Evolutionary conservation across 2,113 vertebrate genomes (phyloP), one percentile per base, ranked within the genome.

Genomic region (Onychostruthus taczanowskii): DNA sequence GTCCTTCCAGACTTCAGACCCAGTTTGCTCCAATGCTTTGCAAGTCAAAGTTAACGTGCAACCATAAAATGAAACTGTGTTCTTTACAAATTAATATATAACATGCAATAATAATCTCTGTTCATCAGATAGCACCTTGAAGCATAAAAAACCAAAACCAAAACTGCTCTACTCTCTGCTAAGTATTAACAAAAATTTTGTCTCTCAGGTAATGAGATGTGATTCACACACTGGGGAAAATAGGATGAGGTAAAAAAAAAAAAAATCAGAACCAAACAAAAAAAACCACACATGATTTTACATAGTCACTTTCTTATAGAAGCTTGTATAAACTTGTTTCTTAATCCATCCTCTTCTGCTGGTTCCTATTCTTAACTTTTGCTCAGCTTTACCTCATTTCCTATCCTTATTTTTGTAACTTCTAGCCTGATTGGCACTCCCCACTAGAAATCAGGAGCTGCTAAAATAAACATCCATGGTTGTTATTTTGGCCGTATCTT

Each of bases 381-480:
- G 16, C n/a, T 93, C 46, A 30, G 21, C 19, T 84, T 95, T 86
- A 69, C 63, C 59, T 93, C 82, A 74, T 94, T 94, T 95, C 85
- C 87, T 74, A 1, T 83, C 35, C 22, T 90, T 80, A 44, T 61
- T 88, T 43, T 87, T 94, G 37, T 92, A 74, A 84, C 63, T 93
- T 92, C 53, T 95, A 70, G 49, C 69, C 89, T 77, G 81, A 77
- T 77, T 80, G 72, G 68, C 90, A 92, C 11, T 26, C 50, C 21
- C 16, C 14, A 16, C 43, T 83, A 79, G 63, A 91, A 90, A 41
- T 83, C 78, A 59, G 58, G n/a, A 85, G 66, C 58, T 83, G 77
- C 84, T 91, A 78, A 75, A 75, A 68, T 75, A 92, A 91, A 61
- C 56, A 84, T 68, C 44, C 15, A 6, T 46, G 10, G 44, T 21